These are phyloP conservation scores for Coptodon rendalli DNA, from an alignment of 2,113 vertebrate genomes.

Conservation along the genomic window DNA sequence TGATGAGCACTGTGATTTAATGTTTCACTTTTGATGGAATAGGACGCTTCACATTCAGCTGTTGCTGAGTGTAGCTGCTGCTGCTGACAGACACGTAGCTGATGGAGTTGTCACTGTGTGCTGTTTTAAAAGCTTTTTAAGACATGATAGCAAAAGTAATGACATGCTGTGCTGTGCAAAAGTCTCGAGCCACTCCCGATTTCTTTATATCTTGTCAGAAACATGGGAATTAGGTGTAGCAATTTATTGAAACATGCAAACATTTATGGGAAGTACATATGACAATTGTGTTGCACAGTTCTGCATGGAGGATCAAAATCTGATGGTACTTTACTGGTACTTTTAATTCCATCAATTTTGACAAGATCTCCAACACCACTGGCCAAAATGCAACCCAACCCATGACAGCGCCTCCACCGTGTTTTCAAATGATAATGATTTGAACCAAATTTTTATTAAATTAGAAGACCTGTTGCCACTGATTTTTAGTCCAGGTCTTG, in stretches of 20 bases:
- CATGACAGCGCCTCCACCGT: neutral
- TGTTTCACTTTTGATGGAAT: neutral
- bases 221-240: neutral
- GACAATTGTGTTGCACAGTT: neutral
- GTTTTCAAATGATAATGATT: neutral
- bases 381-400: neutral
- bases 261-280: neutral
- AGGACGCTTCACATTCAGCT: neutral
- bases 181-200: neutral
- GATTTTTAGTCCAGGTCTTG: neutral
- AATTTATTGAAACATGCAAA: neutral
- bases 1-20: neutral
- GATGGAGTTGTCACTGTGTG: neutral
- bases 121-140: neutral
- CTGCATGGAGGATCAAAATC: neutral
- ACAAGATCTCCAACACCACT: neutral
- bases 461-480: neutral
- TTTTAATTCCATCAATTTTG: neutral
- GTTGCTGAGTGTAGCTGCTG: neutral
- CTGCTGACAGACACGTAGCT: neutral
- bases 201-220: neutral
- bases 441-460: neutral
- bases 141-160: neutral
- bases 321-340: neutral
- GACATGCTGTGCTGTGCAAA: neutral